These are phyloP conservation scores for Petrolisthes manimaculis DNA, from an alignment of 2,888 invertebrate species.

Conservation along the genomic window DNA sequence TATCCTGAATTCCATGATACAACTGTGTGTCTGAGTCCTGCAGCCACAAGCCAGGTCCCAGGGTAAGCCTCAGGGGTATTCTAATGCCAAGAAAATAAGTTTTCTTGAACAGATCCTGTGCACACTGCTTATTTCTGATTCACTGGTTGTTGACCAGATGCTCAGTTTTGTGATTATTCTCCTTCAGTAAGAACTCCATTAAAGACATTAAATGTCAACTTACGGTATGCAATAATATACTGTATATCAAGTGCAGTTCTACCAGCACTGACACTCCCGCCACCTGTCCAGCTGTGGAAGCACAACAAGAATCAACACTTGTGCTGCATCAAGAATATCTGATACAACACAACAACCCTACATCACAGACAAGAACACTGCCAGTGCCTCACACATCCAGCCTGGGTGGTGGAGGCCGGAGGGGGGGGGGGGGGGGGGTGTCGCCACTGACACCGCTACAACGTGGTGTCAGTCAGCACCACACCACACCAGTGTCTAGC, in stretches of 20 bases:
- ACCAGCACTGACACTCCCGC: constrained; percentile 36
- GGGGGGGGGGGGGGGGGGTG: background rate
- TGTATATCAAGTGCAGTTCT: background rate
- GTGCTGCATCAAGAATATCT: constrained; percentile 21
- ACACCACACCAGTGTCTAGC: background rate
- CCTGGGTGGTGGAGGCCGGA: background rate
- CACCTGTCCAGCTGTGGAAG: constrained; percentile 55
- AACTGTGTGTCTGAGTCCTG: constrained; percentile 39
- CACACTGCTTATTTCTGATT: constrained; percentile 29
- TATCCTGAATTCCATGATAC: constrained; percentile 33
- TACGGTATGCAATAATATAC: constrained; percentile 5
- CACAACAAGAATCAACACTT: constrained; percentile 50
- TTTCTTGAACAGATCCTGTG: constrained; percentile 23
- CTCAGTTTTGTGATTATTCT: constrained; percentile 30
- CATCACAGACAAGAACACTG: constrained; percentile 56
- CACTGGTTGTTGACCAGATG: constrained; percentile 22
- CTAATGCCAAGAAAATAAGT: constrained; percentile 20
- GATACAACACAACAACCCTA: constrained; percentile 50
- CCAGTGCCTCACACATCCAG: constrained; percentile 11
- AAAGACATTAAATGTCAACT: constrained; percentile 23
- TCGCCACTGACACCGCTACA: constrained; percentile 39
- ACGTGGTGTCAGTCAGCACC: constrained; percentile 20
- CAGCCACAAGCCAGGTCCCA: constrained; percentile 34
- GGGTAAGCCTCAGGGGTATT: constrained; percentile 31
- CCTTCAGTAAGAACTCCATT: constrained; percentile 27